These are phyloP conservation scores for Furcula furcula DNA, from an alignment of 2,888 invertebrate species.

Conservation along the genomic window DNA sequence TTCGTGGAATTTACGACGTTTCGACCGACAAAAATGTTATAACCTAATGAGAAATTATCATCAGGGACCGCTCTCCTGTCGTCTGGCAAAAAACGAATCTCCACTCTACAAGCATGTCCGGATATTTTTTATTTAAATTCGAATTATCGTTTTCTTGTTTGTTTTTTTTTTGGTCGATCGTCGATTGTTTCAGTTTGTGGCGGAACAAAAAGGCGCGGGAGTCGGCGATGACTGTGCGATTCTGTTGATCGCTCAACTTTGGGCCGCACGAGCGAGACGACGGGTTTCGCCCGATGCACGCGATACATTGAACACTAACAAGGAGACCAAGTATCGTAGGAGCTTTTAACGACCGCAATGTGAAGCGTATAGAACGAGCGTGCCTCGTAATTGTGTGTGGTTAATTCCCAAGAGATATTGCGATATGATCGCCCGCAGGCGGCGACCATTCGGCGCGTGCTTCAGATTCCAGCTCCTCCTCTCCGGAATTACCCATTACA, in stretches of 20 bases:
- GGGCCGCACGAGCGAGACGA: constrained; percentile 25
- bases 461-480: constrained; percentile 62
- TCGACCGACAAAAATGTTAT: constrained; percentile 77
- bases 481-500: constrained; percentile 73
- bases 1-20: constrained; percentile 79
- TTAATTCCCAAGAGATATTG: constrained; percentile 64
- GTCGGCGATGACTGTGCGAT: constrained; percentile 67
- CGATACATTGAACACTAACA: constrained; percentile 45
- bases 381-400: constrained; percentile 40
- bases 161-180: constrained; percentile 54
- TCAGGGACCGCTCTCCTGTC: constrained; percentile 56
- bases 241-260: constrained; percentile 43
- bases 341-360: constrained; percentile 45
- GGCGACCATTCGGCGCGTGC: constrained; percentile 74
- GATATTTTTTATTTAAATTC: constrained; percentile 66
- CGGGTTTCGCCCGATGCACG: constrained; percentile 34
- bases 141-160: constrained; percentile 64
- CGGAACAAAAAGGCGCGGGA: constrained; percentile 61
- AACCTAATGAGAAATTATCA: constrained; percentile 82
- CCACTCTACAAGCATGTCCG: constrained; percentile 45
- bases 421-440: constrained; percentile 63
- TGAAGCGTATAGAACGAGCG: constrained; percentile 32
- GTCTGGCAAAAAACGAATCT: constrained; percentile 69
- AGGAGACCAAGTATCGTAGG: constrained; percentile 33
- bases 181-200: constrained; percentile 70